Evolutionary conservation across 2,113 vertebrate genomes (phyloP).

Genomic region (Aramus guarauna): DNA sequence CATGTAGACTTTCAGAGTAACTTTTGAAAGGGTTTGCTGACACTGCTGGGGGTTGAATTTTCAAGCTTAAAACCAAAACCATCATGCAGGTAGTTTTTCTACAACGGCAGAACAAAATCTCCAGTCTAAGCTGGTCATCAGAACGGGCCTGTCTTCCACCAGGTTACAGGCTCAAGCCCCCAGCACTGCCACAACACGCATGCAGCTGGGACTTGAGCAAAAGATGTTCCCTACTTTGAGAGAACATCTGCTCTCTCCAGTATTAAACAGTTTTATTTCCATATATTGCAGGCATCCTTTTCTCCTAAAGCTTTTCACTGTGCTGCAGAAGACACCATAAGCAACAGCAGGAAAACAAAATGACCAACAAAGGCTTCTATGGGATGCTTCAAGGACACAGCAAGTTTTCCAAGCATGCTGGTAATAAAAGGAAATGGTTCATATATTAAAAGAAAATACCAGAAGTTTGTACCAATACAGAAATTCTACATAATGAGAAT

Average conservation of each 20-base stretch:
- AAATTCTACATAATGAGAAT: background rate
- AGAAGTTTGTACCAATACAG: background rate
- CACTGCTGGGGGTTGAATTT: background rate
- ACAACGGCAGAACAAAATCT: background rate
- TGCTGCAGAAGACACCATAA: background rate
- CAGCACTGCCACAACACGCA: fast-evolving
- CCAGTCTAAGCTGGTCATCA: background rate
- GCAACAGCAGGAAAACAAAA: background rate
- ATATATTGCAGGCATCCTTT: background rate
- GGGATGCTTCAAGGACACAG: background rate
- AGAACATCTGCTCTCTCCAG: background rate
- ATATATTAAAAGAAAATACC: background rate
- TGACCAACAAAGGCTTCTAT: background rate
- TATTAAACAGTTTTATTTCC: background rate
- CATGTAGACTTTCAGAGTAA: background rate
- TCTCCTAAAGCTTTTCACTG: background rate
- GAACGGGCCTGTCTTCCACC: background rate
- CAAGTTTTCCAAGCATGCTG: background rate
- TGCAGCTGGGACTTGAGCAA: background rate
- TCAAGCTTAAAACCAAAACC: background rate
- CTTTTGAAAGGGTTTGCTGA: background rate
- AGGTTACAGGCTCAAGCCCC: background rate
- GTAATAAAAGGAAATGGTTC: background rate
- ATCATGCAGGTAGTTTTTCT: background rate
- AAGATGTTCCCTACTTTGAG: background rate